phyloP scores from a whole-genome alignment of 2,113 vertebrate genomes.

The Ahaetulla prasina region DNA sequence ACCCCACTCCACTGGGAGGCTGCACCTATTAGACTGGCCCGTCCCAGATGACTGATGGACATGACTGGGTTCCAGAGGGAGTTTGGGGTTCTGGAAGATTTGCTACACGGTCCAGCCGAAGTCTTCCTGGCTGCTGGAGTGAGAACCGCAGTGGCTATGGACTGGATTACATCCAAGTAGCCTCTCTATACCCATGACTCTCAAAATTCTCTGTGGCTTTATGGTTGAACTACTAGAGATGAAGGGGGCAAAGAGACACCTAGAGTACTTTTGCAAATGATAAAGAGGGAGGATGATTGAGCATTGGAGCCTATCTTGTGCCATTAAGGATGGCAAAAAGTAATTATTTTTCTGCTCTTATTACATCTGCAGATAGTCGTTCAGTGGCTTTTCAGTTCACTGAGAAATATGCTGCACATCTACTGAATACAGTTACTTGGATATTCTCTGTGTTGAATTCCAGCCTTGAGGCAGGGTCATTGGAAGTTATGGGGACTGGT shows the following conservation, averaged over 20 bases:
- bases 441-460: no score
- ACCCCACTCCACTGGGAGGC: background rate
- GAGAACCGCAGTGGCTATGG: background rate
- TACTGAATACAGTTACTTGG: background rate
- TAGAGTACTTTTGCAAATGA: background rate
- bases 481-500: no score
- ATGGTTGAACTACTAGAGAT: background rate
- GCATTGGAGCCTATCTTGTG: background rate
- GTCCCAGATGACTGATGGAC: background rate
- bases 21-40: background rate
- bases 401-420: background rate
- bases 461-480: no score
- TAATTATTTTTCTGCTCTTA: background rate
- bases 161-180: background rate
- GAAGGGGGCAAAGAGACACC: background rate
- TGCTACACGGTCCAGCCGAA: background rate
- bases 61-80: background rate
- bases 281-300: background rate
- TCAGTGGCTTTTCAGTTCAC: background rate
- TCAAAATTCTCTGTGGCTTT: background rate
- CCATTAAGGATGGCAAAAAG: background rate
- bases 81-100: background rate
- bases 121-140: background rate
- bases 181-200: background rate
- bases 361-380: background rate